phyloP scores from a whole-genome alignment of 2,797 vertebrate genomes.

The Arrhamphus sclerolepis region DNA sequence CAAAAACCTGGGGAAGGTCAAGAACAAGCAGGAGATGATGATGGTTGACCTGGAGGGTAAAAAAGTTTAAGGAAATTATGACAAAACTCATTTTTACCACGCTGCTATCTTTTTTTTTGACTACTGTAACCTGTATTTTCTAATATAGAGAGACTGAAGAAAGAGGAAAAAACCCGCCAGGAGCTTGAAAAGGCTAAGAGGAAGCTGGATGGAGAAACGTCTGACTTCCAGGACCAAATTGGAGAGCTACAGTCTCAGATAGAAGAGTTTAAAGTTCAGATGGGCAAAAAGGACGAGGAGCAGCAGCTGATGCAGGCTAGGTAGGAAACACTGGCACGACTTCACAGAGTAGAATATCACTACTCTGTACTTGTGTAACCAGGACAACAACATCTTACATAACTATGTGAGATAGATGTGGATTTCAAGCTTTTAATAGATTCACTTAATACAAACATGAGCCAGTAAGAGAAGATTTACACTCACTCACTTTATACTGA shows the following conservation, averaged over 20 bases:
- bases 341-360: not conserved
- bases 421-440: conserved; percentile 5
- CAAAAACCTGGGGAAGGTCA: conserved; percentile 94
- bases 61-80: not conserved
- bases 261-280: conserved; percentile 91
- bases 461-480: conserved; percentile 46
- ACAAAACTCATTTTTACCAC: not conserved
- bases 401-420: conserved; percentile 32
- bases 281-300: conserved; percentile 97
- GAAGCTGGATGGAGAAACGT: conserved; percentile 94
- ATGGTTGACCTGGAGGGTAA: conserved; percentile 95
- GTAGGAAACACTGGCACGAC: conserved; percentile 47
- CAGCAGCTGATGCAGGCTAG: conserved; percentile 87
- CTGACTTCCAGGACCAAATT: conserved; percentile 97
- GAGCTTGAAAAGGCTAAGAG: conserved; percentile 97
- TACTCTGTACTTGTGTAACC: not conserved
- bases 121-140: not conserved
- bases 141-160: conserved; percentile 91
- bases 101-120: not conserved
- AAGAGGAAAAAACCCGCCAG: conserved; percentile 97
- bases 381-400: not conserved
- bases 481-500: no score
- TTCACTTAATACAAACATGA: conserved; percentile 25
- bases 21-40: conserved; percentile 99
- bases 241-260: conserved; percentile 93